A percentile compares a stretch with the other conserved stretches of the same genome.
These are phyloP conservation scores for Drosophila birchii DNA, from an alignment of 2,888 invertebrate species.

Conservation along the genomic window DNA sequence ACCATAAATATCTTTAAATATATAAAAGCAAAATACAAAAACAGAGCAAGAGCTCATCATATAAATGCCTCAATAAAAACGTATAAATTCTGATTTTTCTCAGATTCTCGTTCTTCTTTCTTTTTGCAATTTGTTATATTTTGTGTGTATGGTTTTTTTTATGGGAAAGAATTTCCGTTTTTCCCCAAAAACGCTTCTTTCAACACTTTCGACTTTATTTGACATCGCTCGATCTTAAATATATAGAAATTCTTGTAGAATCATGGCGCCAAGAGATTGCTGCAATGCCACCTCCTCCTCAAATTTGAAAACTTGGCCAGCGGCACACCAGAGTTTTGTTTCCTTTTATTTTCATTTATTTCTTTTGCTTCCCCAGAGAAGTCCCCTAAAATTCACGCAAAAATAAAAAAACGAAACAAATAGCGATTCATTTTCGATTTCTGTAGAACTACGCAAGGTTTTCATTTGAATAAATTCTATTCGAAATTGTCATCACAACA, in stretches of 20 bases:
- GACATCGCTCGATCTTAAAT: conserved; percentile 61
- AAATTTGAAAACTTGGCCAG: conserved; percentile 27
- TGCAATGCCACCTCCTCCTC: conserved; percentile 51
- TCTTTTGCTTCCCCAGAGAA: conserved; percentile 8
- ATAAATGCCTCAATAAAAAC: conserved; percentile 34
- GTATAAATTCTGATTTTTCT: conserved; percentile 39
- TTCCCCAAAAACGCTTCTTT: conserved; percentile 52
- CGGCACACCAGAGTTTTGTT: conserved; percentile 2
- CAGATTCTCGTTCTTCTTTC: conserved; percentile 16
- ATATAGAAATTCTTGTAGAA: conserved; percentile 61
- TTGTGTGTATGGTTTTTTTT: conserved; percentile 22
- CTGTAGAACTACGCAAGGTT: conserved; percentile 48
- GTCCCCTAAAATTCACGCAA: conserved; percentile 14
- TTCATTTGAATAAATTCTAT: conserved; percentile 49
- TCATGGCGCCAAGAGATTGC: conserved; percentile 76
- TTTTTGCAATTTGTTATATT: conserved; percentile 34
- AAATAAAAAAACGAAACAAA: conserved; percentile 9
- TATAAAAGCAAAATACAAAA: conserved; percentile 19
- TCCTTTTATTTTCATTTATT: neutral
- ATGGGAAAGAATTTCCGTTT: conserved; percentile 65
- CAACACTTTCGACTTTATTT: conserved; percentile 61
- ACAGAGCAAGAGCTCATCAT: conserved; percentile 3
- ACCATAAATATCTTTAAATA: conserved; percentile 41
- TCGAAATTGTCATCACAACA: conserved; percentile 48
- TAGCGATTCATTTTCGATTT: conserved; percentile 63